These are phyloP conservation scores for Pantala flavescens DNA, from an alignment of 1,140 invertebrate genomes.

Conservation along the genomic window DNA sequence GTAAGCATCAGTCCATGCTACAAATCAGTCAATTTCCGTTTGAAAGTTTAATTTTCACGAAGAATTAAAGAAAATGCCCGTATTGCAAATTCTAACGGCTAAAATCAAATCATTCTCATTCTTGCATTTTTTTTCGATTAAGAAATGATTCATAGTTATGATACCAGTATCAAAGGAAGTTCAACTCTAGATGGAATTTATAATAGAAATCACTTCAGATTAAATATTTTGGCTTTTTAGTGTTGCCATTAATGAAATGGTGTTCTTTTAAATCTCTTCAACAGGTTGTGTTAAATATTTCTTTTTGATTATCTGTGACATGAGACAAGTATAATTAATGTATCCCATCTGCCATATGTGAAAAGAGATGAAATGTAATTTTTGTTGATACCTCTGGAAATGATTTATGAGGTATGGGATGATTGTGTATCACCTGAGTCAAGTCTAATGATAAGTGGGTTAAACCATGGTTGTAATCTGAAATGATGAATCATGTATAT, in stretches of 20 bases:
- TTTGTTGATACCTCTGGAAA: not conserved
- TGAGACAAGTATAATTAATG: not conserved
- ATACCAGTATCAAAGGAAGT: too few relatives aligned
- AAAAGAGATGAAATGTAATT: not conserved
- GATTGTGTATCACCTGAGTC: not conserved
- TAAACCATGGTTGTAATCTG: not conserved
- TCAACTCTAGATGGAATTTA: not conserved
- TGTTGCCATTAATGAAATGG: slow-evolving; percentile 15
- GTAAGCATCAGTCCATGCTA: slow-evolving; percentile 19
- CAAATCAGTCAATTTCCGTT: not conserved
- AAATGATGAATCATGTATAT: not conserved
- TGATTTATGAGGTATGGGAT: not conserved
- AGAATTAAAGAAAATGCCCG: not conserved
- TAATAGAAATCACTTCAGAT: not conserved
- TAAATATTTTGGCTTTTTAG: not conserved
- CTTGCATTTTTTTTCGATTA: too few relatives aligned
- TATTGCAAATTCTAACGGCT: not conserved
- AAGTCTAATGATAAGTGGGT: not conserved
- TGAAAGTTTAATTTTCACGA: not conserved
- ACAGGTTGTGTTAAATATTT: slow-evolving; percentile 10
- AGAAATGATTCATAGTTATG: too few relatives aligned
- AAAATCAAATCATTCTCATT: too few relatives aligned
- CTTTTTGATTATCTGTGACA: slow-evolving; percentile 13
- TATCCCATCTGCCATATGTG: not conserved
- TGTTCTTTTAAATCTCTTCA: slow-evolving; percentile 15